These are phyloP conservation scores for Urocolius indicus DNA, from an alignment of 2,113 vertebrate species.

Conservation along the genomic window DNA sequence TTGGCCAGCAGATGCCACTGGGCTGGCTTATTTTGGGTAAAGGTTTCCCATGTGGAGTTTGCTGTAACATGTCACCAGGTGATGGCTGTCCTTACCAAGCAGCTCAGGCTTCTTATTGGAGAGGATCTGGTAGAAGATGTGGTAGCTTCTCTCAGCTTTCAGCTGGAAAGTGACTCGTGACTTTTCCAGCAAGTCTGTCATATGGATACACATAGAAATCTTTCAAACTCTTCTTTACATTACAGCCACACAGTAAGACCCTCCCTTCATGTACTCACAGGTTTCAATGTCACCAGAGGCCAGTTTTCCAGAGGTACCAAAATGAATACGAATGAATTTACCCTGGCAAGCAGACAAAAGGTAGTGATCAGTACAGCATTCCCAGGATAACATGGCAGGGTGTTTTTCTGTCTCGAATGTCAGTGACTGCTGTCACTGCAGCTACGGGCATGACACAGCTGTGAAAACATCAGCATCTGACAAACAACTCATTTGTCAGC, in stretches of 20 bases:
- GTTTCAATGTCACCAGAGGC: conserved; percentile 82
- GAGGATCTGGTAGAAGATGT: conserved; percentile 95
- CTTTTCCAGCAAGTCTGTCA: conserved; percentile 89
- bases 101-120: conserved; percentile 90
- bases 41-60: not conserved
- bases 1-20: not conserved
- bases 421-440: not conserved
- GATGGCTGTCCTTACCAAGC: conserved; percentile 77
- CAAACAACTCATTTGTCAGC: not conserved
- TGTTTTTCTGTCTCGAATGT: not conserved
- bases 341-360: conserved; percentile 54
- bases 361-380: not conserved
- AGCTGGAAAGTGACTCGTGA: conserved; percentile 92
- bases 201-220: not conserved
- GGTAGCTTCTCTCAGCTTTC: conserved; percentile 91
- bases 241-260: not conserved
- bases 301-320: conserved; percentile 79
- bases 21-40: not conserved
- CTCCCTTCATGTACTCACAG: conserved; percentile 68
- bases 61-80: not conserved
- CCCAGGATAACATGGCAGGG: not conserved
- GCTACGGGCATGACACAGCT: not conserved
- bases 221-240: not conserved
- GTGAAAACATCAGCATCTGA: not conserved
- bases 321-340: conserved; percentile 83